phyloP scores from a whole-genome alignment of 2,797 vertebrate species.

The Thamnophis elegans region DNA sequence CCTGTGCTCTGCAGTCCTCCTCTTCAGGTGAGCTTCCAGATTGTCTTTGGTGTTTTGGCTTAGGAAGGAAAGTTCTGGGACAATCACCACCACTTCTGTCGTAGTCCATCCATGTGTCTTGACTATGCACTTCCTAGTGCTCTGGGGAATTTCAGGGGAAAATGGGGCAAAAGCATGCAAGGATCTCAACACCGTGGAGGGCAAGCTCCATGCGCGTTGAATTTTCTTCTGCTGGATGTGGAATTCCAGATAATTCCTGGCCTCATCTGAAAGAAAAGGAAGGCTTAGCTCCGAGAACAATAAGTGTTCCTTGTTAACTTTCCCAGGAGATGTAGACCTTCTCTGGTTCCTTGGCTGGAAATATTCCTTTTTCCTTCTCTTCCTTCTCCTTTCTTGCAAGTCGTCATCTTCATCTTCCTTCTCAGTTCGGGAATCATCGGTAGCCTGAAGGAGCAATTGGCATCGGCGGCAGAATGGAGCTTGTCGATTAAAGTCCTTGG shows the following conservation, averaged over 20 bases:
- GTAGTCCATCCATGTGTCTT: too few species aligned
- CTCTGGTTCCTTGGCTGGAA: neutral
- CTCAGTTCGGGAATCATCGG: neutral
- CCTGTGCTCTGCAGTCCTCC: too few species aligned
- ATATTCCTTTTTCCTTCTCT: neutral
- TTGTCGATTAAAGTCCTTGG: neutral
- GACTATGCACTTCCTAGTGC: too few species aligned
- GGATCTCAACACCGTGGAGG: conserved; percentile 45
- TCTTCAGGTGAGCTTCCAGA: too few species aligned
- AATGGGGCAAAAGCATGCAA: neutral
- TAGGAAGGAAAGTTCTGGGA: too few species aligned
- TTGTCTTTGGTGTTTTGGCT: too few species aligned
- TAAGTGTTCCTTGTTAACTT: neutral
- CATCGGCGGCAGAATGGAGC: neutral
- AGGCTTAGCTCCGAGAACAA: neutral
- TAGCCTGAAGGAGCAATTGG: neutral
- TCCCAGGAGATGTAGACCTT: neutral
- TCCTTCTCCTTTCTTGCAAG: neutral
- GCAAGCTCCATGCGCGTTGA: conserved; percentile 59
- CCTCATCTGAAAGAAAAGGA: neutral
- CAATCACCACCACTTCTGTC: too few species aligned
- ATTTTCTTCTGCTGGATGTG: conserved; percentile 53
- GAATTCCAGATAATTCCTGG: conserved; percentile 7
- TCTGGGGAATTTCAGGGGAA: neutral
- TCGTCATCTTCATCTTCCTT: neutral